These are phyloP conservation scores for Sinosuthora webbiana DNA, from an alignment of 2,113 vertebrate species.

Conservation along the genomic window DNA sequence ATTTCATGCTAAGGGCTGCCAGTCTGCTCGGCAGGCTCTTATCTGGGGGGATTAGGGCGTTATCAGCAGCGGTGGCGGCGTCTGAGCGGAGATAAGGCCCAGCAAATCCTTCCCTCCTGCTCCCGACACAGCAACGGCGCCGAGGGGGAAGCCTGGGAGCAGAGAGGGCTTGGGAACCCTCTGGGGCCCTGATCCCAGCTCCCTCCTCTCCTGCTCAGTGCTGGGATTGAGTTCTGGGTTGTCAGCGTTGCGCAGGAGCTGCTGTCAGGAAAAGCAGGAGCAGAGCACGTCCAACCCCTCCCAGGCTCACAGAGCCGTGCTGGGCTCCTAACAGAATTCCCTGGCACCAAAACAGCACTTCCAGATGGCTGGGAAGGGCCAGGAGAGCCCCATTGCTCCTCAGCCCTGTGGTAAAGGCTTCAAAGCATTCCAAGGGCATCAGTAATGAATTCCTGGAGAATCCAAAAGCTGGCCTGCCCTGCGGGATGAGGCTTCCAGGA, in stretches of 20 bases:
- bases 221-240: background rate
- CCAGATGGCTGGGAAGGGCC: constrained; percentile 4
- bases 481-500: background rate
- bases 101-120: constrained; percentile 44
- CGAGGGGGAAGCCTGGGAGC: background rate
- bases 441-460: background rate
- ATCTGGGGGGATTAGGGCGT: constrained; percentile 30
- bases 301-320: background rate
- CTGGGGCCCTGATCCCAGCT: background rate
- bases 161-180: background rate
- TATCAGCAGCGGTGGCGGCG: background rate
- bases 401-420: background rate
- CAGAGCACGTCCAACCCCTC: background rate
- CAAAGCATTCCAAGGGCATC: background rate
- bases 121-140: background rate
- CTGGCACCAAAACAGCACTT: background rate
- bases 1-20: constrained; percentile 21
- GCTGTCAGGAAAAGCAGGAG: background rate
- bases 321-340: background rate
- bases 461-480: background rate
- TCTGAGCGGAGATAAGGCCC: constrained; percentile 44
- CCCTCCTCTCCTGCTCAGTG: background rate
- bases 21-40: constrained; percentile 3
- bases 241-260: background rate
- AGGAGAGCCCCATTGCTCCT: background rate